Evolutionary conservation across 2,888 invertebrate genomes (phyloP).

Genomic region (Oxytorus armatus): DNA sequence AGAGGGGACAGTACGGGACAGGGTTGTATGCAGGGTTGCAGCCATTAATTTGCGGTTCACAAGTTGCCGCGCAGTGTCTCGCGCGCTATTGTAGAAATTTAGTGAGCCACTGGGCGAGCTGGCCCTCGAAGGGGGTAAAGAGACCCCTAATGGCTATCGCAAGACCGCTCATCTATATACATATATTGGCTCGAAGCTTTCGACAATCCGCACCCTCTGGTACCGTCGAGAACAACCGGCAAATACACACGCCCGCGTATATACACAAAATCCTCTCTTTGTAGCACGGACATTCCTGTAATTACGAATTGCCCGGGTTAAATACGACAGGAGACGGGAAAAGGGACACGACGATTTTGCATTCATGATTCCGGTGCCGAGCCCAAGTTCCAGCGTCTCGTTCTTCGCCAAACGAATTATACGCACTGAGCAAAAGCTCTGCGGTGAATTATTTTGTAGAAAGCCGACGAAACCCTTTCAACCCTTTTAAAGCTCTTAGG

Average conservation of each 20-base stretch:
- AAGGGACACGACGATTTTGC: conserved; percentile 78
- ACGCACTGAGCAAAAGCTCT: background rate
- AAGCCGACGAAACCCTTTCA: too few species aligned
- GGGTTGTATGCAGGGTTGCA: conserved; percentile 69
- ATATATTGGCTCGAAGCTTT: conserved; percentile 27
- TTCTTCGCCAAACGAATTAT: background rate
- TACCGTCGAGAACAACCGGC: conserved; percentile 73
- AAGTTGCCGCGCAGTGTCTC: conserved; percentile 74
- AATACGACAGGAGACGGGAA: conserved; percentile 78
- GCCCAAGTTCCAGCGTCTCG: conserved; percentile 31
- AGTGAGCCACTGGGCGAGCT: conserved; percentile 82
- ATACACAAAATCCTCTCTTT: conserved; percentile 60
- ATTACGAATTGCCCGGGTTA: conserved; percentile 82
- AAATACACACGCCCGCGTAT: conserved; percentile 10
- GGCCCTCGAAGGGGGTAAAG: conserved; percentile 67
- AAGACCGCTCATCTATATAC: conserved; percentile 66
- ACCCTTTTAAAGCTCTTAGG: too few species aligned
- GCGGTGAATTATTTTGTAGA: too few species aligned
- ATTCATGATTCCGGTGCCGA: conserved; percentile 79
- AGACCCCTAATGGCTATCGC: conserved; percentile 83
- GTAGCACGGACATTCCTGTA: conserved; percentile 78
- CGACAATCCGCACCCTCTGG: conserved; percentile 30
- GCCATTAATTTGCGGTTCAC: conserved; percentile 81
- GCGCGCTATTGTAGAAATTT: conserved; percentile 81
- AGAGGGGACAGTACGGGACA: conserved; percentile 36